Conservation (phyloP, 1,140 invertebrate species). For the Atta cephalotes region DNA sequence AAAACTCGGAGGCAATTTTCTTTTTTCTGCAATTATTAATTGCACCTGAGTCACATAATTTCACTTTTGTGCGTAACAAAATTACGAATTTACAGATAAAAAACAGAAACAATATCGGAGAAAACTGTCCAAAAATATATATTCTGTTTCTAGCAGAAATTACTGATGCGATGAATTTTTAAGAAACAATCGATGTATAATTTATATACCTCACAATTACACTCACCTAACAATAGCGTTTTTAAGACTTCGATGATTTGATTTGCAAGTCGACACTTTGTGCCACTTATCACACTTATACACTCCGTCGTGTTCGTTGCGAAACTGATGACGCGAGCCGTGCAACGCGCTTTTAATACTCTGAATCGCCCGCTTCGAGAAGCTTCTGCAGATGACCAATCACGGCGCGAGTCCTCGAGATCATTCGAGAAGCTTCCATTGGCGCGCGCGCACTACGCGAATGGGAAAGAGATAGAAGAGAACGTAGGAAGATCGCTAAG, state of each 20-base stretch:
- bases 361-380: conserved; percentile 68
- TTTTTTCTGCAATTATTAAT: neutral
- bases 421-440: conserved; percentile 2
- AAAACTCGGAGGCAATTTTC: neutral
- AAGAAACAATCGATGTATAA: neutral
- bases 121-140: no score
- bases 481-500: conserved; percentile 15
- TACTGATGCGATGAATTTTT: neutral
- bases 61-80: neutral
- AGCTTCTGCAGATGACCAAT: conserved; percentile 70
- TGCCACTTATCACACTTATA: neutral
- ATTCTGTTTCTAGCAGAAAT: neutral
- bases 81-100: neutral
- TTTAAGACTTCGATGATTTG: neutral
- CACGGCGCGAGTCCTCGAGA: neutral
- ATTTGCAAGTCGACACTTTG: neutral
- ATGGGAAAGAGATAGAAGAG: neutral
- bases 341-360: conserved; percentile 64
- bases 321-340: conserved; percentile 9
- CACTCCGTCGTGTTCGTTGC: neutral
- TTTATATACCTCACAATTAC: neutral
- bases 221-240: neutral
- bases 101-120: neutral
- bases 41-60: neutral
- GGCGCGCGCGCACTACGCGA: neutral